Percentiles rank a stretch among this genome's conserved stretches.
phyloP scores from a whole-genome alignment of 2,888 invertebrate genomes.

The Diachrysia chrysitis region DNA sequence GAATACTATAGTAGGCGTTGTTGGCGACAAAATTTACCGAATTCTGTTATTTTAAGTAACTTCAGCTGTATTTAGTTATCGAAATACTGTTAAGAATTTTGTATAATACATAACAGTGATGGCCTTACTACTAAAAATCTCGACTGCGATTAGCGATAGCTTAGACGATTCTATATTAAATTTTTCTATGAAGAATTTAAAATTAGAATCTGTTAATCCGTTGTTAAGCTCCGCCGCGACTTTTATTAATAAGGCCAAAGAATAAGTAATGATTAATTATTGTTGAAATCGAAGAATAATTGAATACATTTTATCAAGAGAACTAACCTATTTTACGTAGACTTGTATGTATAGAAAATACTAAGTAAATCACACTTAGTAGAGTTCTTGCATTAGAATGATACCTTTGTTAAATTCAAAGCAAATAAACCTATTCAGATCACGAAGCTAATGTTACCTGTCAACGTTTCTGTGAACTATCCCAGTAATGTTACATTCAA shows the following conservation, averaged over 20 bases:
- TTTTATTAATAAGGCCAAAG: too few species aligned
- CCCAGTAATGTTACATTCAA: constrained; percentile 2
- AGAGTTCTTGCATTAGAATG: constrained; percentile 2
- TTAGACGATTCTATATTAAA: too few species aligned
- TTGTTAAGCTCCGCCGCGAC: too few species aligned
- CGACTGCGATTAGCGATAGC: too few species aligned
- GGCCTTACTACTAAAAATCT: too few species aligned
- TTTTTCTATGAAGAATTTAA: too few species aligned
- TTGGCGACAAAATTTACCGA: constrained; percentile 49
- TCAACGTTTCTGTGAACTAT: constrained; percentile 1
- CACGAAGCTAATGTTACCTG: neutral
- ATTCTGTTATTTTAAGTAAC: constrained; percentile 41
- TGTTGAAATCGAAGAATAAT: neutral
- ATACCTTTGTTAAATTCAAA: constrained; percentile 4
- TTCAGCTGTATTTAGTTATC: neutral
- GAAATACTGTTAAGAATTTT: neutral
- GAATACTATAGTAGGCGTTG: constrained; percentile 48
- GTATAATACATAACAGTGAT: neutral
- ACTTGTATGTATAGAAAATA: neutral
- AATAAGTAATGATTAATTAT: neutral
- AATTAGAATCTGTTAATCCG: too few species aligned
- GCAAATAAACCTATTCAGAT: constrained; percentile 5
- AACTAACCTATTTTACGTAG: neutral
- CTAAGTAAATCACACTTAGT: neutral
- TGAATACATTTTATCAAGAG: neutral